Percentiles rank a stretch among this genome's conserved stretches.
Conservation (phyloP, 2,113 vertebrate species). For the Argyrosomus japonicus region DNA sequence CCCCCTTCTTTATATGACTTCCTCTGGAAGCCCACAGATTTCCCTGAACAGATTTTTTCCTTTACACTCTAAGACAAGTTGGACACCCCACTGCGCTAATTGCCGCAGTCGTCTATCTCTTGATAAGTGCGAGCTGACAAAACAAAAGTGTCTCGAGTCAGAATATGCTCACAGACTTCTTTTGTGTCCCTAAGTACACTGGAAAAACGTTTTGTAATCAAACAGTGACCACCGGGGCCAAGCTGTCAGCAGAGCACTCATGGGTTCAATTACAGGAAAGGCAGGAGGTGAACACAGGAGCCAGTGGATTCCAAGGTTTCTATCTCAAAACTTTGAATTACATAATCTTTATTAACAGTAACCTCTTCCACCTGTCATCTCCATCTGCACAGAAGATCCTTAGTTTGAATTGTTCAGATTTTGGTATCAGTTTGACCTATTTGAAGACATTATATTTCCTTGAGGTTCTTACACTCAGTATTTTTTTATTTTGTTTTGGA, state of each 20-base stretch:
- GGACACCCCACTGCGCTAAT: slow-evolving; percentile 38
- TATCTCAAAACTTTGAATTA: slow-evolving; percentile 58
- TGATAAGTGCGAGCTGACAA: slow-evolving; percentile 37
- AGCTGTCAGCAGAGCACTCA: slow-evolving; percentile 62
- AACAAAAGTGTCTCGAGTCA: slow-evolving; percentile 40
- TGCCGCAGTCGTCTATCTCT: slow-evolving; percentile 25
- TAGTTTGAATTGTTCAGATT: slow-evolving; percentile 6
- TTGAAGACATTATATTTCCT: slow-evolving; percentile 2
- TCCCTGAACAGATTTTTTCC: slow-evolving; percentile 36
- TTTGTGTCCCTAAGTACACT: slow-evolving; percentile 46
- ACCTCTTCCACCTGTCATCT: slow-evolving; percentile 56
- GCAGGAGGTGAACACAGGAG: slow-evolving; percentile 45
- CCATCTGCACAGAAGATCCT: background rate
- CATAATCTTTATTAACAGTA: slow-evolving; percentile 66
- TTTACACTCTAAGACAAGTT: slow-evolving; percentile 18
- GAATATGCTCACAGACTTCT: slow-evolving; percentile 49
- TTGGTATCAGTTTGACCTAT: background rate
- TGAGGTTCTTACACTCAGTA: background rate
- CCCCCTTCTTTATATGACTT: slow-evolving; percentile 30
- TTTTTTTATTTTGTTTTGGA: background rate
- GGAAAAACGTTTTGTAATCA: slow-evolving; percentile 62
- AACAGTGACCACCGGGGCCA: slow-evolving; percentile 53
- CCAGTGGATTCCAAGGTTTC: slow-evolving; percentile 61
- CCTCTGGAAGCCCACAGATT: slow-evolving; percentile 35
- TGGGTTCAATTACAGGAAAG: slow-evolving; percentile 74